Evolutionary conservation across 2,888 invertebrate genomes (phyloP).

Genomic region (Pristionchus maxplancki): DNA sequence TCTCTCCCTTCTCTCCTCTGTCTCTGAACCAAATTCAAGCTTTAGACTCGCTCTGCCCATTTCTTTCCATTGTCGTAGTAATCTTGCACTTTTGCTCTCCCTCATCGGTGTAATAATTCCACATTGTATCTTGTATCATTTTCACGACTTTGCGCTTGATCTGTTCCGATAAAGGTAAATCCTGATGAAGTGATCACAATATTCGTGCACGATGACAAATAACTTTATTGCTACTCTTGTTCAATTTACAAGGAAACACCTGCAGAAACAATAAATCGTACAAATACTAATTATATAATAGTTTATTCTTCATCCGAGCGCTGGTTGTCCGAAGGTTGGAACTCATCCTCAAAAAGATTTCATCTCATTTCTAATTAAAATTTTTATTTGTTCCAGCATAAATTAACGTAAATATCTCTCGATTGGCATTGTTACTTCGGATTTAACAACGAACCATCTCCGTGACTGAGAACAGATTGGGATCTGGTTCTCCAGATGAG

Average conservation of each 20-base stretch:
- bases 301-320: too few species aligned
- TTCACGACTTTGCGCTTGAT: constrained; percentile 27
- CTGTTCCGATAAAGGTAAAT: constrained; percentile 10
- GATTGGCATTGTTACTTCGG: too few species aligned
- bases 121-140: constrained; percentile 12
- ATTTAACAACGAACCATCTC: neutral
- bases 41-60: constrained; percentile 19
- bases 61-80: constrained; percentile 15
- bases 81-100: constrained; percentile 1
- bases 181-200: neutral
- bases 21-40: constrained; percentile 5
- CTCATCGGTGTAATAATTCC: constrained; percentile 3
- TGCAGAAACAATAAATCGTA: neutral
- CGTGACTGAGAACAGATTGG: neutral
- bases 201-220: neutral
- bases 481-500: neutral
- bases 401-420: too few species aligned
- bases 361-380: too few species aligned
- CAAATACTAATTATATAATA: neutral
- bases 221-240: too few species aligned
- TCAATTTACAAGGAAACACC: too few species aligned
- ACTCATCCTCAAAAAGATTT: neutral
- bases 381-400: too few species aligned
- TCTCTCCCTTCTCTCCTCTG: neutral
- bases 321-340: neutral